A percentile compares a stretch with the other conserved stretches of the same genome.
Evolutionary conservation across 2,797 vertebrate genomes (phyloP).

Genomic region (Myotis daubentonii): DNA sequence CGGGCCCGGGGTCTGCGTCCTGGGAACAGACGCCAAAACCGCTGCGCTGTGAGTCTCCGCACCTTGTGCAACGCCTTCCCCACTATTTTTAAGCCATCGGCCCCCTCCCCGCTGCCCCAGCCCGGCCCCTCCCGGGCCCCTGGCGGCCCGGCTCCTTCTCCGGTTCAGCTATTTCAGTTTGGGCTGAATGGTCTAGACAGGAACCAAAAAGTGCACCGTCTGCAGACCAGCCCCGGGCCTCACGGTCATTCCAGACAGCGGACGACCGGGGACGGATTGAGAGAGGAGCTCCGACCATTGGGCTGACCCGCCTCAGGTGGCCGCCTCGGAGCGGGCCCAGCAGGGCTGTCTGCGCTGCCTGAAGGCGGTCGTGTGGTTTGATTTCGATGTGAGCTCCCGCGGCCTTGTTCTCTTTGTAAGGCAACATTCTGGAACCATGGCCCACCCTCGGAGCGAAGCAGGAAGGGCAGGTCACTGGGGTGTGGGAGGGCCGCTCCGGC

Average conservation of each 20-base stretch:
- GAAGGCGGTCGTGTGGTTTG: not conserved
- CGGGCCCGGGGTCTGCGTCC: slow-evolving; percentile 7
- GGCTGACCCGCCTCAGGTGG: not conserved
- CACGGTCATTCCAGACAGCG: slow-evolving; percentile 1
- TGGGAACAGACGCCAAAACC: slow-evolving; percentile 48
- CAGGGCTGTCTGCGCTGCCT: not conserved
- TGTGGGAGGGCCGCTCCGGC: not conserved
- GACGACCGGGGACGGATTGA: not conserved
- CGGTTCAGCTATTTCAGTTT: slow-evolving; percentile 76
- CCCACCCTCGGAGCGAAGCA: not conserved
- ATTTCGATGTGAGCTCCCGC: not conserved
- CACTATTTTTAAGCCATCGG: slow-evolving; percentile 72
- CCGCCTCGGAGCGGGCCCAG: not conserved
- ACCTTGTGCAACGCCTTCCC: slow-evolving; percentile 64
- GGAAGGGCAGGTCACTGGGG: not conserved
- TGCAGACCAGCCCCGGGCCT: slow-evolving; percentile 45
- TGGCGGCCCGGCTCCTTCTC: slow-evolving; percentile 9
- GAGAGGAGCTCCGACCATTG: not conserved
- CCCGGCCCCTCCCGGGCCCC: slow-evolving; percentile 24
- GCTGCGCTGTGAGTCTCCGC: slow-evolving; percentile 3
- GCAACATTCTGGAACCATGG: not conserved
- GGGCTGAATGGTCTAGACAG: slow-evolving; percentile 74
- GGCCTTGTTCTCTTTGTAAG: not conserved
- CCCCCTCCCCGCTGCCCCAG: not conserved
- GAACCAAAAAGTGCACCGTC: slow-evolving; percentile 67